A percentile compares a stretch with the other conserved stretches of the same genome.
Conservation (phyloP, 64 coral and sea anemone genomes). For the Trachythela sp. region DNA sequence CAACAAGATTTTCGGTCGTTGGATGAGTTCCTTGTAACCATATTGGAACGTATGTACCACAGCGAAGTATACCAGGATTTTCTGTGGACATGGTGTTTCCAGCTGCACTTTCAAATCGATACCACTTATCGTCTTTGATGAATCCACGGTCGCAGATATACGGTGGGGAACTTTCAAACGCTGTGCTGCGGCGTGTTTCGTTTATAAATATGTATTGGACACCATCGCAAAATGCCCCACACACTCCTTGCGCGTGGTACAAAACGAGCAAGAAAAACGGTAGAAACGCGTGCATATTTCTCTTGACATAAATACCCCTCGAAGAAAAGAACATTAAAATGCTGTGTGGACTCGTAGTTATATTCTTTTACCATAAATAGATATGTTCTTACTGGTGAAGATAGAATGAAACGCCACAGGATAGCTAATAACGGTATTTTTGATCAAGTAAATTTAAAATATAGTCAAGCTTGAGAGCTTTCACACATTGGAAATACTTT, state of each 20-base stretch:
- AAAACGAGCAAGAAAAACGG: no score
- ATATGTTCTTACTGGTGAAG: no score
- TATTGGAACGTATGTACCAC: constrained; percentile 2
- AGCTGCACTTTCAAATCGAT: neutral
- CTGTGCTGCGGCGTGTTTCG: neutral
- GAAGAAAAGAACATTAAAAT: no score
- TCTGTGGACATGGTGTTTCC: neutral
- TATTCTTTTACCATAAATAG: no score
- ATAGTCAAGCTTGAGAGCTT: no score
- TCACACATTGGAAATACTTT: no score
- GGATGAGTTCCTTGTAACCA: neutral
- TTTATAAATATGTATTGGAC: neutral
- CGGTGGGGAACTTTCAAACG: neutral
- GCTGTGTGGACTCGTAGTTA: no score
- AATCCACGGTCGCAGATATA: neutral
- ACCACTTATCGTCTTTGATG: neutral
- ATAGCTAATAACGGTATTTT: no score
- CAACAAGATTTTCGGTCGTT: neutral
- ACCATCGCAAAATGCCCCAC: neutral
- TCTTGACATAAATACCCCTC: no score
- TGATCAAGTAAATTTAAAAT: no score
- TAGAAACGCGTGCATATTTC: no score
- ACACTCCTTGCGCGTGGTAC: neutral
- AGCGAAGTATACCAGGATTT: neutral
- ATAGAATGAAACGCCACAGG: no score